Percentiles rank a stretch among this genome's conserved stretches.
These are phyloP conservation scores for Amorpha juglandis DNA, from an alignment of 2,888 invertebrate species.

Conservation along the genomic window DNA sequence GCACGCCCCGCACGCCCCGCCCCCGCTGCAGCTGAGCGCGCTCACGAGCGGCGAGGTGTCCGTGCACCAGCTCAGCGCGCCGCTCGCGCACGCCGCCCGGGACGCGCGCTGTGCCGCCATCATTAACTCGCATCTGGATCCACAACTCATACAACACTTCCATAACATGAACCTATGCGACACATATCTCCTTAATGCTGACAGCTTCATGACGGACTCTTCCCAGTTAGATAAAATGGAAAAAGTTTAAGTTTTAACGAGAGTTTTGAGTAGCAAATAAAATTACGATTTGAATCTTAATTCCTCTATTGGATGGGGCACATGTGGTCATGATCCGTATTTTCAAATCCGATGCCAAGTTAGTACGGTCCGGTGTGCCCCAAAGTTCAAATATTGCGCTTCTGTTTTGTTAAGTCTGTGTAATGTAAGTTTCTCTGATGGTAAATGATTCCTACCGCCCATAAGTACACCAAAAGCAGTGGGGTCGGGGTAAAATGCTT, in stretches of 20 bases:
- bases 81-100: constrained; percentile 40
- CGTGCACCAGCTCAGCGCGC: constrained; percentile 41
- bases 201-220: background rate
- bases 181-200: constrained; percentile 30
- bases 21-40: constrained; percentile 32
- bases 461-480: too few species aligned
- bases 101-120: constrained; percentile 50
- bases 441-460: too few species aligned
- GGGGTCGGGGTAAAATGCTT: too few species aligned
- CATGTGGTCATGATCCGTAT: too few species aligned
- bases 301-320: too few species aligned
- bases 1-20: constrained; percentile 29
- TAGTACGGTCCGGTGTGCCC: too few species aligned
- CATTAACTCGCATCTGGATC: constrained; percentile 48
- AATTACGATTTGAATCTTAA: too few species aligned
- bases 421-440: too few species aligned
- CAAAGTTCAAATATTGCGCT: too few species aligned
- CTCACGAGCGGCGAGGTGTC: constrained; percentile 26
- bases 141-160: constrained; percentile 42
- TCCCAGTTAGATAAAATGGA: background rate
- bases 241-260: background rate
- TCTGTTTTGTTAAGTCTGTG: too few species aligned
- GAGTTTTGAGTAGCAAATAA: too few species aligned
- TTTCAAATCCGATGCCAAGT: too few species aligned
- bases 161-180: constrained; percentile 51